A percentile compares a stretch with the other conserved stretches of the same genome.
Conservation (phyloP, 2,888 invertebrate species). For the Nymphalis c-album region DNA sequence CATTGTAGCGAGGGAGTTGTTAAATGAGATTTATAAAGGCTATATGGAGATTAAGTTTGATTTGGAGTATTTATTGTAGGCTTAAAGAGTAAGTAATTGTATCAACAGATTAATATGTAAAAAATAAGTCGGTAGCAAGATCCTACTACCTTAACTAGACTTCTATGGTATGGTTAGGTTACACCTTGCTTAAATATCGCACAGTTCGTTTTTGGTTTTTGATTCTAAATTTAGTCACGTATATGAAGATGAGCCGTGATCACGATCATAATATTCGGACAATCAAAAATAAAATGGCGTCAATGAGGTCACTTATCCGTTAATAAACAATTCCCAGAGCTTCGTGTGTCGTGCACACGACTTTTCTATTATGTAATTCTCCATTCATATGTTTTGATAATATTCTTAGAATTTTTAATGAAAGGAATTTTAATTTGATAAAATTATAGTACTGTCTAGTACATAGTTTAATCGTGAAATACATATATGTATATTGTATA, state of each 20-base stretch:
- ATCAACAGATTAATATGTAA: neutral
- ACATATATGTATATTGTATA: no score
- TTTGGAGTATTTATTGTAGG: neutral
- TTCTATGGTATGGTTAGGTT: no score
- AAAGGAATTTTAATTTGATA: no score
- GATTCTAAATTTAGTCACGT: conserved; percentile 48
- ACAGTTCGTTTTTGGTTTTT: neutral
- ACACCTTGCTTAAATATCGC: neutral
- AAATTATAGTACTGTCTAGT: no score
- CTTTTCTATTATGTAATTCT: conserved; percentile 42
- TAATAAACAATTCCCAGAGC: conserved; percentile 54
- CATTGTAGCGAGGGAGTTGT: conserved; percentile 1
- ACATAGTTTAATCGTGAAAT: no score
- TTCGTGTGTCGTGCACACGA: conserved; percentile 56
- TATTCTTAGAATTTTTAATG: neutral
- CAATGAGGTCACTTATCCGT: conserved; percentile 53
- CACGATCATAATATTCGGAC: conserved; percentile 52
- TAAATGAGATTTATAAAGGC: conserved; percentile 7
- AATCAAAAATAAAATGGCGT: conserved; percentile 56
- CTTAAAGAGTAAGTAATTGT: neutral
- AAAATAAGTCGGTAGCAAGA: no score
- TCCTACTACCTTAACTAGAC: no score
- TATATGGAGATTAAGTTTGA: conserved; percentile 1
- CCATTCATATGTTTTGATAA: conserved; percentile 43
- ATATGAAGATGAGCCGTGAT: conserved; percentile 48